Conservation (phyloP, 2,888 invertebrate genomes). For the Sinodicranocentrus sp. region DNA sequence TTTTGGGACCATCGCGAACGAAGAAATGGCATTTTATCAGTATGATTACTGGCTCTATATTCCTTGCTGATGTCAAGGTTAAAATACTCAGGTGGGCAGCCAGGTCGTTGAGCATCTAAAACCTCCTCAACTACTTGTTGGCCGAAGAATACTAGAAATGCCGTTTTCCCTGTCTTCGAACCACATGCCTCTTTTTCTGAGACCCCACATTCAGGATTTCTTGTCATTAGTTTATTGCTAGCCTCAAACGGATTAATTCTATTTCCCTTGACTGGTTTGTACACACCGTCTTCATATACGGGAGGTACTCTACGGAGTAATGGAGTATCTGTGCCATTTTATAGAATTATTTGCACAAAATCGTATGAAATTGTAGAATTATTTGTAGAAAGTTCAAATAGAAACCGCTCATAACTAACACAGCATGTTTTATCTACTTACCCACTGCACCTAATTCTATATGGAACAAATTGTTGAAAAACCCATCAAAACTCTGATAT, state of each 20-base stretch:
- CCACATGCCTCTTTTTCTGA: constrained; percentile 65
- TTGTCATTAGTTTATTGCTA: constrained; percentile 80
- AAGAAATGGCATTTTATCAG: constrained; percentile 80
- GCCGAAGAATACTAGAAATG: constrained; percentile 82
- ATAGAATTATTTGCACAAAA: neutral
- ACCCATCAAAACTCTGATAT: constrained; percentile 79
- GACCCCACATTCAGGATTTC: constrained; percentile 76
- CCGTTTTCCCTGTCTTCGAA: constrained; percentile 81
- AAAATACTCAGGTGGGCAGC: constrained; percentile 83
- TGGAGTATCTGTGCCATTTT: constrained; percentile 79
- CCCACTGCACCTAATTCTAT: constrained; percentile 80
- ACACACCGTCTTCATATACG: constrained; percentile 82
- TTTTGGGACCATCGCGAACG: constrained; percentile 81
- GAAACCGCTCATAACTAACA: neutral
- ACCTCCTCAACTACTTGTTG: constrained; percentile 84
- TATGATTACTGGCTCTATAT: constrained; percentile 78
- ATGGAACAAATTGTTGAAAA: constrained; percentile 80
- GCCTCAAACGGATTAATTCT: constrained; percentile 81
- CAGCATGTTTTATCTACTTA: too few species aligned
- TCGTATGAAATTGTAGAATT: neutral
- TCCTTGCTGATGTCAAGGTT: constrained; percentile 81
- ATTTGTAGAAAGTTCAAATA: neutral
- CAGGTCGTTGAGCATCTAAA: constrained; percentile 82
- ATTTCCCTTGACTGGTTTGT: constrained; percentile 80
- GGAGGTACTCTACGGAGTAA: constrained; percentile 81